These are phyloP conservation scores for Drosophila orena DNA, from an alignment of 1,140 invertebrate species.

Conservation along the genomic window DNA sequence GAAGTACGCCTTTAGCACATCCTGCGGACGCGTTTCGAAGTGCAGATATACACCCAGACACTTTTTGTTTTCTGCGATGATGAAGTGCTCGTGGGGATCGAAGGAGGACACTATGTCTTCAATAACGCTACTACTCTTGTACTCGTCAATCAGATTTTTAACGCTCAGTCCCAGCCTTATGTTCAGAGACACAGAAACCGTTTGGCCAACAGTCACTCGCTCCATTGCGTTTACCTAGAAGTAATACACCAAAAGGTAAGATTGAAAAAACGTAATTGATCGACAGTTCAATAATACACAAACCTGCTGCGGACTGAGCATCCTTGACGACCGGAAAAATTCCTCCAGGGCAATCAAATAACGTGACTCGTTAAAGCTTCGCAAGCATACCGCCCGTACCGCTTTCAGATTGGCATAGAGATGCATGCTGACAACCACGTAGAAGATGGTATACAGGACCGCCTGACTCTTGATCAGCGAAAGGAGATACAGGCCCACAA, in stretches of 20 bases:
- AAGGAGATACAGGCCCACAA: conserved; percentile 91
- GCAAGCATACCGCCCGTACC: conserved; percentile 90
- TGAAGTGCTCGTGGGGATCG: conserved; percentile 84
- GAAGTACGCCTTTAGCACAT: conserved; percentile 83
- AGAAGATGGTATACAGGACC: conserved; percentile 89
- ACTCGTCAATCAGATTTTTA: conserved; percentile 70
- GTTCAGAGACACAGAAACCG: conserved; percentile 83
- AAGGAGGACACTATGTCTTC: conserved; percentile 85
- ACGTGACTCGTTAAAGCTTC: conserved; percentile 92
- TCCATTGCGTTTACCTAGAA: conserved; percentile 87
- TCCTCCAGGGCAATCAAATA: conserved; percentile 88
- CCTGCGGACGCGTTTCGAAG: conserved; percentile 77
- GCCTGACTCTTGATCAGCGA: conserved; percentile 87
- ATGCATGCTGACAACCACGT: conserved; percentile 92
- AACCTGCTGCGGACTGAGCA: conserved; percentile 85
- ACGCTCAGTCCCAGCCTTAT: conserved; percentile 78
- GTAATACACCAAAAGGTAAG: background rate
- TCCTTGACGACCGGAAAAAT: conserved; percentile 86
- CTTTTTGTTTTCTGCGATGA: conserved; percentile 81
- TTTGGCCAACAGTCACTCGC: conserved; percentile 86
- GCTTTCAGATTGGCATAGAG: conserved; percentile 94
- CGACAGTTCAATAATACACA: background rate
- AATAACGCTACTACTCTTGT: conserved; percentile 67
- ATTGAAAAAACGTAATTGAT: background rate
- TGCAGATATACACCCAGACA: conserved; percentile 82